These are phyloP conservation scores for Tauraco hartlaubi DNA, from an alignment of 2,797 vertebrate genomes.

Conservation along the genomic window DNA sequence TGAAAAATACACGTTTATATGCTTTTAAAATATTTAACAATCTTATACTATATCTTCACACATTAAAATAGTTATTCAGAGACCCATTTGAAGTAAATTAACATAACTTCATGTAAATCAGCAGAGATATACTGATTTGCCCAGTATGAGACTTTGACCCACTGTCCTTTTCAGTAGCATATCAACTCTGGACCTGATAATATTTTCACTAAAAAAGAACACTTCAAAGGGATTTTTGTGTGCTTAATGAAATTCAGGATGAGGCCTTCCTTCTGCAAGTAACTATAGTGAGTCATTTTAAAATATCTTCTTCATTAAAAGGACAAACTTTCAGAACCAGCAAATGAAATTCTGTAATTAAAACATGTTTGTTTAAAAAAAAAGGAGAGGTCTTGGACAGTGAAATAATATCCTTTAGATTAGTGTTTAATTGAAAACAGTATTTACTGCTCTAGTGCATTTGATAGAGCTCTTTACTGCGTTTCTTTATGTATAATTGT, in stretches of 20 bases:
- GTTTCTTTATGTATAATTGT: constrained; percentile 66
- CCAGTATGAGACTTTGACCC: neutral
- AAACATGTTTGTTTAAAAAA: constrained; percentile 45
- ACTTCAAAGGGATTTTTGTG: constrained; percentile 19
- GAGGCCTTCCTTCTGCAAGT: constrained; percentile 25
- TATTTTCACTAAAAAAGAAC: constrained; percentile 1
- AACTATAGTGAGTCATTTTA: constrained; percentile 19
- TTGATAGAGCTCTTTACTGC: constrained; percentile 40
- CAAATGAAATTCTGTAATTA: constrained; percentile 50
- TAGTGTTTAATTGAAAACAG: constrained; percentile 71
- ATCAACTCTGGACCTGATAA: neutral
- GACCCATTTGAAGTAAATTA: neutral
- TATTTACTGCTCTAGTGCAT: constrained; percentile 65
- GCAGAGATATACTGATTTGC: neutral
- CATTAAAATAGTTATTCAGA: neutral
- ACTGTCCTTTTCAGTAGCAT: neutral
- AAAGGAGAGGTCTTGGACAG: constrained; percentile 47
- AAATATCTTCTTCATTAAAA: constrained; percentile 62
- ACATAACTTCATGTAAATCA: neutral
- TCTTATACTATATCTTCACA: neutral
- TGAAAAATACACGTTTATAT: neutral
- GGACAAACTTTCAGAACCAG: constrained; percentile 43
- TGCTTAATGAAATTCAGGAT: constrained; percentile 56
- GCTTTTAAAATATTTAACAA: neutral
- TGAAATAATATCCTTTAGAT: constrained; percentile 65